Base-by-base conservation (phyloP, 2,888 invertebrate species). In the Steromphala cineraria region DNA sequence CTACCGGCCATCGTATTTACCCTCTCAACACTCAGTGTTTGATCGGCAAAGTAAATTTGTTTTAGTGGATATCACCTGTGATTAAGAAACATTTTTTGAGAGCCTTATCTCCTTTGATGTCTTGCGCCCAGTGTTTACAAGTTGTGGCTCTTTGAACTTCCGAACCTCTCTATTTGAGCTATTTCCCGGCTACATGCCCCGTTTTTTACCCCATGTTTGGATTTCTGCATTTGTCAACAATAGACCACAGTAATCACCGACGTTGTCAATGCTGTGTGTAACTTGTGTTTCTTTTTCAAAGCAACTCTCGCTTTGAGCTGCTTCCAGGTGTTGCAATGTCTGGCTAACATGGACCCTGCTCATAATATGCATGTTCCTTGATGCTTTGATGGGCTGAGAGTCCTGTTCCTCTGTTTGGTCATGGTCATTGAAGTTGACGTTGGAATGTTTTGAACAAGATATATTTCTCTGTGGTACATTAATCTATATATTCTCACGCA, bases 11-110 rank as follows among this genome's bases (percentile, higher is more conserved):
- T 53, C 76, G 36, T 84, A 81, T 84, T 84, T 83, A 81, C 82
- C 67, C 79, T 79, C 67, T 28, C 79, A 75, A 79, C 74, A 71
- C 71, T 75, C 78, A 46, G 62, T 86, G 84, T 86, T 85, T 86
- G 85, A 83, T 81, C 85, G 81, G 80, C 78, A 82, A 79, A 80
- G 86, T 82, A 85, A 86, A 86, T 87, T 87, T 87, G 83, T 84
- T 84, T 83, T 82, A 81, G 77, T 80, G 81, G 67, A 81, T 82
- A 83, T 86, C 87, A 83, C 86, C 83, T 84, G 86, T 84, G 86
- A 86, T 87, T 87, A 86, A 80, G 81, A 81, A 81, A 82, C 87
- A 81, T 85, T 86, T 86, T 86, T 86, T 78, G 71, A 80, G 83
- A 56, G 80, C 79, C 67, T 78, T 46, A 31, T 53, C 53, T 53